Evolutionary conservation across 1,140 invertebrate species (phyloP), one percentile per base, ranked within the genome.

Genomic region (Oncopeltus fasciatus): DNA sequence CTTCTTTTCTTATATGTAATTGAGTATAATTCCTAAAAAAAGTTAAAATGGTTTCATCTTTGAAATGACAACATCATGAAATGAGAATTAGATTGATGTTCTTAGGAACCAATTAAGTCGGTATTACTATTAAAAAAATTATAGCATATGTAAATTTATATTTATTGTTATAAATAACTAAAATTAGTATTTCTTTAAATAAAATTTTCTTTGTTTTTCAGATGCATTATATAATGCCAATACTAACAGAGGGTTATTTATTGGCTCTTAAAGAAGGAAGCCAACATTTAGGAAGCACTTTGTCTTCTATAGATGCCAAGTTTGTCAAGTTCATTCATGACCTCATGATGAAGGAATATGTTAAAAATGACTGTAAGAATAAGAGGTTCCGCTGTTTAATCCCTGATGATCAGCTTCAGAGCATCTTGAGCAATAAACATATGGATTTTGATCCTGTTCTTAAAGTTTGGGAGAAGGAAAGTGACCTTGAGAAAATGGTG

Each of bases 331-430:
- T 51, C 53, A 64, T 66, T 49, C 56, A 64, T 44, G 58, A 65
- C 38, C 60, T 66, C 2, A 61, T 64, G 63, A 61, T 38, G 24
- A 64, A 64, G 29, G 56, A 66, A 33, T 66, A 66, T 53, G 27
- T 49, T 8, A 33, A 21, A 27, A 66, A 64, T 47, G n/a, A 49
- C 11, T 66, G 65, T 47, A 28, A 16, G 14, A 66, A 66, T 31
- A 49, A 61, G n/a, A 61, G 60, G 28, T 38, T 66, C 21, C 44
- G 65, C 9, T 66, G 65, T 56, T 59, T 66, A 8, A 64, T 66
- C 12, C 65, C 65, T 11, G 38, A 62, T 46, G 27, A 73, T 26
- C 0, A 69, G 66, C 65, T 44, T 69, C 68, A 20, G 26, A 58
- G 53, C 18, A 59, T 59, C n/a, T 24, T 62, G 2, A 20, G 38